These are phyloP conservation scores for Euthynnus affinis DNA, from an alignment of 2,797 vertebrate species.

Conservation along the genomic window DNA sequence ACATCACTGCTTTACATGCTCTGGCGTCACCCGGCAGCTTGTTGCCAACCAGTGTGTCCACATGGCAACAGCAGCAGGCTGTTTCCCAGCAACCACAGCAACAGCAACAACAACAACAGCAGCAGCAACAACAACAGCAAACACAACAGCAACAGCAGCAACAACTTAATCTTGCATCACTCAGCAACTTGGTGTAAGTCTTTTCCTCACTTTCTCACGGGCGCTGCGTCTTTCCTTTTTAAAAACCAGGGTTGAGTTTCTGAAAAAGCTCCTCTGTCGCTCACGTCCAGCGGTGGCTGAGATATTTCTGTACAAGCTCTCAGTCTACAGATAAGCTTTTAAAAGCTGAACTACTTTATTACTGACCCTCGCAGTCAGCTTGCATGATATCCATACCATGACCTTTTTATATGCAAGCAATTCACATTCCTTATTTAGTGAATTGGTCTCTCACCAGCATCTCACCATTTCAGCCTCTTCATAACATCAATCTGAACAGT, in stretches of 20 bases:
- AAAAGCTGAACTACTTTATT: slow-evolving; percentile 32
- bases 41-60: slow-evolving; percentile 91
- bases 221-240: neutral
- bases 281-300: slow-evolving; percentile 3
- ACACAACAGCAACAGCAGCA: slow-evolving; percentile 73
- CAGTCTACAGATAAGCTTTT: slow-evolving; percentile 20
- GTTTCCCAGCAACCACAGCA: slow-evolving; percentile 90
- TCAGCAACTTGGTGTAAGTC: slow-evolving; percentile 96
- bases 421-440: slow-evolving; percentile 65
- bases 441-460: slow-evolving; percentile 75
- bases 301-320: slow-evolving; percentile 25
- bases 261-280: neutral
- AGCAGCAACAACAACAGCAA: slow-evolving; percentile 75
- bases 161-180: slow-evolving; percentile 90
- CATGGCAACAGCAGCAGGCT: slow-evolving; percentile 93
- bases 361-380: slow-evolving; percentile 57
- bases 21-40: slow-evolving; percentile 93
- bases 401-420: slow-evolving; percentile 69
- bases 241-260: neutral
- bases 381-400: slow-evolving; percentile 80
- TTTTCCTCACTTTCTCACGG: slow-evolving; percentile 1
- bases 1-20: slow-evolving; percentile 94
- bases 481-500: slow-evolving; percentile 67
- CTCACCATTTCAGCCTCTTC: slow-evolving; percentile 74
- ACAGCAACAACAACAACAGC: slow-evolving; percentile 61